A percentile compares a stretch with the other conserved stretches of the same genome.
Conservation (phyloP, 2,888 invertebrate genomes). For the Cerastoderma edule region DNA sequence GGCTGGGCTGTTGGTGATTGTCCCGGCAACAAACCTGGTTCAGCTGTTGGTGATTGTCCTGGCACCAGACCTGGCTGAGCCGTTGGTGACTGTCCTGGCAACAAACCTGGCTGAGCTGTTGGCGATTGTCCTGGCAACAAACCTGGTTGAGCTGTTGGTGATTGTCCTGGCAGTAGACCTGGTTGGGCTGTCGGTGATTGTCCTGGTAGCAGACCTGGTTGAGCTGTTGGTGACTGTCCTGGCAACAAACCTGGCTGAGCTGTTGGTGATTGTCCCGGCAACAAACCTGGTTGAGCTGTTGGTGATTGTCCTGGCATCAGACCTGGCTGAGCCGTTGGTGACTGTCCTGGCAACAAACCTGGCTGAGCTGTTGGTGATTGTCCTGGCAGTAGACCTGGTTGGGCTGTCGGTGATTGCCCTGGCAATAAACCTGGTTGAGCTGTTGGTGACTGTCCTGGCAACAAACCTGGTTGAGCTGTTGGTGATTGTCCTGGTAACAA, state of each 20-base stretch:
- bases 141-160: constrained; percentile 48
- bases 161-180: constrained; percentile 35
- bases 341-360: constrained; percentile 20
- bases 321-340: constrained; percentile 25
- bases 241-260: constrained; percentile 18
- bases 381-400: constrained; percentile 23
- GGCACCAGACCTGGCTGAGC: constrained; percentile 39
- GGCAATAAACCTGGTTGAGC: constrained; percentile 23
- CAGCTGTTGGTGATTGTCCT: constrained; percentile 46
- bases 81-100: constrained; percentile 49
- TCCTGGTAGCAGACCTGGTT: constrained; percentile 35
- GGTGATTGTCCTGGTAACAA: constrained; percentile 35
- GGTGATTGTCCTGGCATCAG: constrained; percentile 20
- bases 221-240: constrained; percentile 42
- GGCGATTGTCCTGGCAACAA: constrained; percentile 37
- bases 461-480: constrained; percentile 47
- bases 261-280: constrained; percentile 25
- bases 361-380: constrained; percentile 24
- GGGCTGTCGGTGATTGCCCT: constrained; percentile 23
- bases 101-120: constrained; percentile 45
- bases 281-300: constrained; percentile 23
- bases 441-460: constrained; percentile 39
- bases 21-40: constrained; percentile 39
- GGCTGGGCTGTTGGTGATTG: constrained; percentile 51
- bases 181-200: constrained; percentile 45